phyloP scores from a whole-genome alignment of 1,140 invertebrate genomes.

The Drosophila eugracilis region DNA sequence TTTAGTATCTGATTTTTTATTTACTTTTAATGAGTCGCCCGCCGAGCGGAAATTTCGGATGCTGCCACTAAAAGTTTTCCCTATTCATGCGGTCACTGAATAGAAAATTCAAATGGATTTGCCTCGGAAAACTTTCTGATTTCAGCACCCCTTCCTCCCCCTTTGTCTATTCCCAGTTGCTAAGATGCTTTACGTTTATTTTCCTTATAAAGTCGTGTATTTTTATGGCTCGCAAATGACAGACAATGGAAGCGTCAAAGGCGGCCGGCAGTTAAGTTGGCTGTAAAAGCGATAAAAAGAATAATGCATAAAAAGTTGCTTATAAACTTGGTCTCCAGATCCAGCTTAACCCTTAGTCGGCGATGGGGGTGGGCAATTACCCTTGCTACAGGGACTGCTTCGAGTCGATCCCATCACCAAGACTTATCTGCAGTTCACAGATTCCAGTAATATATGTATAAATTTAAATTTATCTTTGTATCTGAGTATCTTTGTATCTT shows the following conservation, averaged over 20 bases:
- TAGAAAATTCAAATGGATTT: slow-evolving; percentile 31
- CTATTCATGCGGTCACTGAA: slow-evolving; percentile 19
- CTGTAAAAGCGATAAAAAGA: slow-evolving; percentile 58
- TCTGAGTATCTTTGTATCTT: slow-evolving; percentile 6
- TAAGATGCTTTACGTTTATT: slow-evolving; percentile 49
- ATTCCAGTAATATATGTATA: slow-evolving; percentile 47
- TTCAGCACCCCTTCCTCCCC: neutral
- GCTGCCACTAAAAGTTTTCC: slow-evolving; percentile 30
- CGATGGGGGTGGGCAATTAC: slow-evolving; percentile 20
- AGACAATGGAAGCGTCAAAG: slow-evolving; percentile 60
- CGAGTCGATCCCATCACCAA: slow-evolving; percentile 1
- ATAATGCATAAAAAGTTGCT: slow-evolving; percentile 60
- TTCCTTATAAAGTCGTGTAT: slow-evolving; percentile 56
- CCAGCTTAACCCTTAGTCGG: slow-evolving; percentile 42
- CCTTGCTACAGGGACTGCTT: slow-evolving; percentile 3
- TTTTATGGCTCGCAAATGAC: slow-evolving; percentile 71
- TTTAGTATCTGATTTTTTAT: slow-evolving; percentile 77
- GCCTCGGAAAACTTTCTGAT: slow-evolving; percentile 11
- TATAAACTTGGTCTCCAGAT: slow-evolving; percentile 17
- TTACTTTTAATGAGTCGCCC: slow-evolving; percentile 76
- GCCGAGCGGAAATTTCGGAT: slow-evolving; percentile 42
- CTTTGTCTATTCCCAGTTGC: slow-evolving; percentile 13
- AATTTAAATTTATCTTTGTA: slow-evolving; percentile 45
- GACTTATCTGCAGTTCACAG: slow-evolving; percentile 45
- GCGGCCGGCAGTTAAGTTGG: slow-evolving; percentile 45